Base-by-base conservation (phyloP, 2,113 vertebrate genomes). In the Probosciger aterrimus region DNA sequence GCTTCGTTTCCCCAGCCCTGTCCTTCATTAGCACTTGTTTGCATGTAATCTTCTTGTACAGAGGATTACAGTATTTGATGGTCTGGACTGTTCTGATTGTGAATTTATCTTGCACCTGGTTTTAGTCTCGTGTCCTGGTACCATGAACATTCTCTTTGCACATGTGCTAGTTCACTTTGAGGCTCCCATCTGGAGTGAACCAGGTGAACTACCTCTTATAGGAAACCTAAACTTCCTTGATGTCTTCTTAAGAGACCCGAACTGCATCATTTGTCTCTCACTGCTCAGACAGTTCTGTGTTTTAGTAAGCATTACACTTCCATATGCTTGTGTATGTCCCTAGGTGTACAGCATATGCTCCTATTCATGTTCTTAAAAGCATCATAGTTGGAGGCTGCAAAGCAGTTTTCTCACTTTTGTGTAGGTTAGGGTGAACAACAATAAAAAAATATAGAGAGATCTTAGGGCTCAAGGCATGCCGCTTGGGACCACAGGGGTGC, bases 271-370 rank as follows among this genome's bases (percentile, higher is more conserved):
- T 82, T 70, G 24, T 15, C 46, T 91, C 4, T 57, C 14, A 24
- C 17, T 91, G 24, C 24, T 80, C 2, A 1, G 69, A 57, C 13
- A 39, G 19, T 46, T 30, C 31, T 81, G 33, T 25, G 8, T 82
- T 88, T 85, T 44, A 69, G 20, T 65, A 65, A 43, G 20, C 30
- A 15, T 57, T 7, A 9, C 11, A 6, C 8, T 57, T 95, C 5
- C 3, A 5, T 74, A 18, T 60, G 85, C 25, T 47, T 2, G 0
- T 65, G 39, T 4, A 7, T 13, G 4, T 55, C 20, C 0, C 3
- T n/a, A 35, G 17, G 4, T 5, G 1, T n/a, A 37, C n/a, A 52
- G 47, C 14, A n/a, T 1, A 0, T 43, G 16, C 4, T 16, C 7
- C n/a, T 77, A 3, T 44, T 82, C 1, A 1, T 64, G 16, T 27